Evolutionary conservation across 2,113 vertebrate species (phyloP).

Genomic region (Phalacrocorax brasilianus): DNA sequence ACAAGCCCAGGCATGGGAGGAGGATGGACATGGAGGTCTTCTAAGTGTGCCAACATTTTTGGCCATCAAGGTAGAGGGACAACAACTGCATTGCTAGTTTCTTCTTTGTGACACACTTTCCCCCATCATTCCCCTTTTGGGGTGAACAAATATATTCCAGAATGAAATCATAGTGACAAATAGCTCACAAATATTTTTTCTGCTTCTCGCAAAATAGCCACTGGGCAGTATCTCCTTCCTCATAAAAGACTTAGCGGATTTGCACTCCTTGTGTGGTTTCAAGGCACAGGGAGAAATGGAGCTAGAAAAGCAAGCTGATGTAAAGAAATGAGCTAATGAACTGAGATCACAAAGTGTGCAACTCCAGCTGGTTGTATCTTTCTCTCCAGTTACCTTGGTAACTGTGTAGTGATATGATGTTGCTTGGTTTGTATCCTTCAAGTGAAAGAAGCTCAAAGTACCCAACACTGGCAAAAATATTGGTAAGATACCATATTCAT

Average conservation of each 20-base stretch:
- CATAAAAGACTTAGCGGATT: not conserved
- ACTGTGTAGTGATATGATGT: constrained; percentile 57
- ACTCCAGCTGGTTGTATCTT: constrained; percentile 34
- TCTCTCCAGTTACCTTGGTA: constrained; percentile 68
- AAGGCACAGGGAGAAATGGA: not conserved
- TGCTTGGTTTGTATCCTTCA: constrained; percentile 33
- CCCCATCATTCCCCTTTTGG: not conserved
- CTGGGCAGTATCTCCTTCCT: not conserved
- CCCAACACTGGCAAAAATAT: constrained; percentile 43
- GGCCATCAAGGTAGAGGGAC: not conserved
- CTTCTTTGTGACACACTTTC: not conserved
- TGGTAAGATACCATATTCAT: constrained; percentile 1
- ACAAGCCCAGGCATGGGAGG: not conserved
- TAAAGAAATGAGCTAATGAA: constrained; percentile 63
- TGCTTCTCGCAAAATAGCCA: not conserved
- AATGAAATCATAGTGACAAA: not conserved
- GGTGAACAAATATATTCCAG: not conserved
- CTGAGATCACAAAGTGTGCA: constrained; percentile 65
- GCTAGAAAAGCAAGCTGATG: constrained; percentile 8
- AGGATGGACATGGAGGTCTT: not conserved
- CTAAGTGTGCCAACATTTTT: not conserved
- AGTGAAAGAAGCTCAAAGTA: constrained; percentile 49
- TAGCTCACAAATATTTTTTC: rapidly evolving
- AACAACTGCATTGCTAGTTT: not conserved
- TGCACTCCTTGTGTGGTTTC: not conserved